These are phyloP conservation scores for Triplophysa tibetana DNA, from an alignment of 2,113 vertebrate genomes.

Conservation along the genomic window DNA sequence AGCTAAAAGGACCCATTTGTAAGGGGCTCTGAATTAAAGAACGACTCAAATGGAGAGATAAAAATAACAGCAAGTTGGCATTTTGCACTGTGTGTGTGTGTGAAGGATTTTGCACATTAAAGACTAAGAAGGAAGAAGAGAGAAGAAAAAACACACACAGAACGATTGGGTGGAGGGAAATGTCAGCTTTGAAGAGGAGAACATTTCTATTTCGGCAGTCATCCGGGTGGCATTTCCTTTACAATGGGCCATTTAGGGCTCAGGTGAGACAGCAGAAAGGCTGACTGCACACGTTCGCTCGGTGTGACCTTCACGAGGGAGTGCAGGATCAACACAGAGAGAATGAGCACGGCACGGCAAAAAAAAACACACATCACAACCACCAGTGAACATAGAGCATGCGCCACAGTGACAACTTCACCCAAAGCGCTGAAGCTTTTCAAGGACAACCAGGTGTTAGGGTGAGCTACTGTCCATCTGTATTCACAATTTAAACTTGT, in stretches of 20 bases:
- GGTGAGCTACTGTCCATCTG: slow-evolving; percentile 42
- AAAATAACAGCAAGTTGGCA: slow-evolving; percentile 67
- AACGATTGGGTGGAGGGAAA: slow-evolving; percentile 67
- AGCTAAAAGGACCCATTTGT: slow-evolving; percentile 58
- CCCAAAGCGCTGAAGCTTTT: slow-evolving; percentile 47
- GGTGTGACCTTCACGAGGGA: slow-evolving; percentile 41
- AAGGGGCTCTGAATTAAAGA: slow-evolving; percentile 48
- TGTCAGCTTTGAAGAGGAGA: slow-evolving; percentile 73
- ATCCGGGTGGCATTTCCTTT: slow-evolving; percentile 74
- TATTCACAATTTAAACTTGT: slow-evolving; percentile 7
- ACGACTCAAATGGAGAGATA: slow-evolving; percentile 47
- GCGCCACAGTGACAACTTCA: slow-evolving; percentile 38
- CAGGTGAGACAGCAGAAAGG: slow-evolving; percentile 63
- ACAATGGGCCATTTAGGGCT: slow-evolving; percentile 73
- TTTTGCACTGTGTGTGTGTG: slow-evolving; percentile 46
- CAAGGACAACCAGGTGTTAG: slow-evolving; percentile 60
- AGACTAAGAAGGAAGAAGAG: slow-evolving; percentile 30
- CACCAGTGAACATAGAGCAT: slow-evolving; percentile 39
- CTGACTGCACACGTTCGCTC: slow-evolving; percentile 36
- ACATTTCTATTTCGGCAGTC: slow-evolving; percentile 69
- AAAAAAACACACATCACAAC: slow-evolving; percentile 15
- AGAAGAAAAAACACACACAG: slow-evolving; percentile 9
- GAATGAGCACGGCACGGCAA: slow-evolving; percentile 12
- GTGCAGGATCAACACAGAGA: slow-evolving; percentile 50
- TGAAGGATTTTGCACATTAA: slow-evolving; percentile 30